Evolutionary conservation across 2,797 vertebrate species (phyloP).

Genomic region (Tenualosa thibaudeaui): DNA sequence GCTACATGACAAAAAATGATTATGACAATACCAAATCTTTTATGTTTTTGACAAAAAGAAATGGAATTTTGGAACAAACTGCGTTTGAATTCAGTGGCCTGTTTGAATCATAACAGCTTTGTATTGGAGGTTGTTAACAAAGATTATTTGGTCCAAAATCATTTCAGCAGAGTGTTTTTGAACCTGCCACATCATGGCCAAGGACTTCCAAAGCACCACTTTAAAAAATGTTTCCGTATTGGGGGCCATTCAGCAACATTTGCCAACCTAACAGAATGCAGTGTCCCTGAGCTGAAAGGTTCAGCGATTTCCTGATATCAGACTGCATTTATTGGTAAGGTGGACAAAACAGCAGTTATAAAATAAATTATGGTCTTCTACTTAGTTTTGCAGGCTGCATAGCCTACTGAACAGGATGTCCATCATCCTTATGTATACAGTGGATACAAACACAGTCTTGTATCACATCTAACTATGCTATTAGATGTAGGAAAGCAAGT

Average conservation of each 20-base stretch:
- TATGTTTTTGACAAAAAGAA: neutral
- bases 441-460: neutral
- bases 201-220: neutral
- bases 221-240: neutral
- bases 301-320: neutral
- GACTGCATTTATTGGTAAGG: neutral
- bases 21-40: neutral
- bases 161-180: neutral
- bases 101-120: neutral
- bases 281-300: constrained; percentile 1
- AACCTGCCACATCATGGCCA: neutral
- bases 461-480: neutral
- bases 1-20: neutral
- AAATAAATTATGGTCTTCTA: neutral
- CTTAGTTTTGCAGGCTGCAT: neutral
- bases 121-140: neutral
- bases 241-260: neutral
- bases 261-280: neutral
- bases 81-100: neutral
- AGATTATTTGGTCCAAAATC: neutral
- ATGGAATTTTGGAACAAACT: neutral
- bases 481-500: neutral
- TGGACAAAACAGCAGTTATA: neutral
- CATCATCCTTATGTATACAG: neutral
- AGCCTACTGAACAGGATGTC: neutral